Conservation (phyloP, 64 coral and sea anemone species). For the Montipora foliosa region DNA sequence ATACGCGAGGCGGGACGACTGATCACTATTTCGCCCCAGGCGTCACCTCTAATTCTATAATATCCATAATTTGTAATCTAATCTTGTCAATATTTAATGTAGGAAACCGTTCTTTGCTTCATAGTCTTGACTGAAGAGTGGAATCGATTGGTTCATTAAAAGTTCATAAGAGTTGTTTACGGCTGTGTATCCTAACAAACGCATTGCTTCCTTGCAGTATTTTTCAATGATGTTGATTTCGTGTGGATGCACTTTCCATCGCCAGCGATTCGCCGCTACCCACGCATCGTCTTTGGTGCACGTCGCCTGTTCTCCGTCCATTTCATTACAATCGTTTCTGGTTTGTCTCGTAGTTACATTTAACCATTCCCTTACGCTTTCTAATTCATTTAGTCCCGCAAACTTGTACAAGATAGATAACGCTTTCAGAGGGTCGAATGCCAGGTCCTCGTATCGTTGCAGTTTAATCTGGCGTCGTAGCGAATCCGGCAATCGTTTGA, state of each 20-base stretch:
- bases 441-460: conserved; percentile 27
- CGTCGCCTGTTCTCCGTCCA: background rate
- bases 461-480: background rate
- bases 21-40: too few relatives aligned
- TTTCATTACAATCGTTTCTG: background rate
- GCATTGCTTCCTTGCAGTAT: background rate
- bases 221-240: conserved; percentile 13
- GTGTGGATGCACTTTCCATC: background rate
- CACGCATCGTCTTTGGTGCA: conserved; percentile 17
- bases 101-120: conserved; percentile 23
- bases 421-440: background rate
- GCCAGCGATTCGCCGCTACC: conserved; percentile 15
- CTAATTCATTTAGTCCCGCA: conserved; percentile 13
- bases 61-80: too few relatives aligned
- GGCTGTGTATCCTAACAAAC: background rate
- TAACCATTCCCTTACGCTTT: conserved; percentile 3
- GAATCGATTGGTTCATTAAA: background rate
- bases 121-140: background rate
- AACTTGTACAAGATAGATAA: conserved; percentile 6
- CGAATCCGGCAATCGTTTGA: background rate
- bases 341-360: conserved; percentile 6
- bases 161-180: background rate
- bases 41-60: too few relatives aligned
- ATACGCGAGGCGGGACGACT: too few relatives aligned
- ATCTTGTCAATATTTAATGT: background rate